Evolutionary conservation across 2,113 vertebrate genomes (phyloP), one percentile per base, ranked within the genome.

Genomic region (Otis tarda): DNA sequence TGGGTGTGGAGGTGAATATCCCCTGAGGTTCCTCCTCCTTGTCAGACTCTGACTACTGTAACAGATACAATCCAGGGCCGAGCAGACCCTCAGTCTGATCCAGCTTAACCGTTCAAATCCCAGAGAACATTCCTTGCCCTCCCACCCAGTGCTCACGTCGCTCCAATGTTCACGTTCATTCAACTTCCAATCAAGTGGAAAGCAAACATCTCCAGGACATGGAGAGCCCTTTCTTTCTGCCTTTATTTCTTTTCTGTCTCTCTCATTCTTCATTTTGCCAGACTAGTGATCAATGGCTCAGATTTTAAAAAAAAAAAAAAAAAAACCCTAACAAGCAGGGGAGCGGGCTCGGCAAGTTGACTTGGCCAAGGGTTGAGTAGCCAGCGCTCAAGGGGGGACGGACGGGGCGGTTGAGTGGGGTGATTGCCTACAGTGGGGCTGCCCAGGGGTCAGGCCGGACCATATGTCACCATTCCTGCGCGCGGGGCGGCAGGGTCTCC

Each of bases 401-500:
- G 80, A 1, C 82, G 37, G 68, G 33, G 84, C 95, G 35, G 98
- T 94, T 15, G 97, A 98, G 97, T 97, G 70, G 95, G 49, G 95
- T 97, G 95, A 95, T 77, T 37, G 96, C 85, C 98, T 97, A 96
- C 98, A 98, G 98, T 98, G 97, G 98, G 97, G 91, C 95, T 85
- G 95, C 96, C 96, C 94, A 91, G 89, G 85, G 98, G 97, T 98
- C 98, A 99, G 98, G 98, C 97, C 81, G 81, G 98, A 98, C 98
- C 99, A 99, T 98, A 99, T 99, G 98, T 99, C 99, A 98, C 98
- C 98, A 98, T 99, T 99, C 98, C 98, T 90, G 74, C 47, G 87
- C 95, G 97, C 98, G 96, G 98, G 98, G 97, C 77, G 93, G 97
- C 95, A 41, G 96, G 98, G 98, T 99, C 98, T 98, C 98, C 98